phyloP scores from a whole-genome alignment of 2,113 vertebrate species.

The Antigone vipio region DNA sequence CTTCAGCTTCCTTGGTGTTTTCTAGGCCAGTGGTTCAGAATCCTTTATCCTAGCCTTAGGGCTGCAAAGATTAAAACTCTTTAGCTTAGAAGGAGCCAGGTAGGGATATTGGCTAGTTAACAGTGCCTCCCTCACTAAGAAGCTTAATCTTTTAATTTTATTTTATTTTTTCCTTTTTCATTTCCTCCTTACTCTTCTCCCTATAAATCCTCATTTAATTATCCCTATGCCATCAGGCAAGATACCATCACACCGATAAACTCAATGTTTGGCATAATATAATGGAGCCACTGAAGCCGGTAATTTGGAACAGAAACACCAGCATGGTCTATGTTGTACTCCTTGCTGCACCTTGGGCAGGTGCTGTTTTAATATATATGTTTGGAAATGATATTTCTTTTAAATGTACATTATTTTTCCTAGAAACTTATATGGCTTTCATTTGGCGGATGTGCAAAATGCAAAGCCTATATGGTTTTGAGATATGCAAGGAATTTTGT shows the following conservation, averaged over 20 bases:
- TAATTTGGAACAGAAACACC: background rate
- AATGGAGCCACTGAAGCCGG: background rate
- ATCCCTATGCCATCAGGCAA: background rate
- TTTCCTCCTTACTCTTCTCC: background rate
- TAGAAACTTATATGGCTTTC: background rate
- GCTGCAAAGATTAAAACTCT: conserved; percentile 15
- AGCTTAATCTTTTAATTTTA: background rate
- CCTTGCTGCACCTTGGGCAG: background rate
- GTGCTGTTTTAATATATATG: background rate
- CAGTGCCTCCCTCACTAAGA: background rate
- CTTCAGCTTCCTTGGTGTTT: background rate
- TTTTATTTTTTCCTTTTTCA: background rate
- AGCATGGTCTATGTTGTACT: background rate
- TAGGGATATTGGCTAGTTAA: background rate
- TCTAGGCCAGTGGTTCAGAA: background rate
- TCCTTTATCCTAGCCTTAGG: conserved; percentile 32
- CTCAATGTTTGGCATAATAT: background rate
- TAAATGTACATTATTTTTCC: background rate
- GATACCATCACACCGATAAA: background rate
- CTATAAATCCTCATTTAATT: background rate
- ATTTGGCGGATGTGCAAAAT: background rate
- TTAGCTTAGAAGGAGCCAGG: background rate
- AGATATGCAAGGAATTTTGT: background rate
- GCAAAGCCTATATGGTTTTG: background rate
- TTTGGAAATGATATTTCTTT: background rate